Conservation (phyloP, 2,113 vertebrate genomes). For the Lamprologus lemairii region DNA sequence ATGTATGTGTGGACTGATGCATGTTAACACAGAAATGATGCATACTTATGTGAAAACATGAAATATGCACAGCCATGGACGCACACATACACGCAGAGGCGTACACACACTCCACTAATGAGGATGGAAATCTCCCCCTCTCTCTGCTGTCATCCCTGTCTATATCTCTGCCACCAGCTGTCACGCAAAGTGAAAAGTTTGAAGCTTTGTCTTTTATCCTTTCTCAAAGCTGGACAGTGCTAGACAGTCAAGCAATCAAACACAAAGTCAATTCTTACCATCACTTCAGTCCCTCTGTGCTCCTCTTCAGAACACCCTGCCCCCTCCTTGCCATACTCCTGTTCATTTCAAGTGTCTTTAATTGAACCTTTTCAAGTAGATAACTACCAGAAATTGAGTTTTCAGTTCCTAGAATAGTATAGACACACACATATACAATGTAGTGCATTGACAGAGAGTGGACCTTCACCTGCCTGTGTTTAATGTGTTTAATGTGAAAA, state of each 20-base stretch:
- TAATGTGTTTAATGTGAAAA: not conserved
- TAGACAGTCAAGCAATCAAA: slow-evolving; percentile 9
- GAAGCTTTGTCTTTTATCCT: slow-evolving; percentile 37
- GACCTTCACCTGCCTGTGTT: not conserved
- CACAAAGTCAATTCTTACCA: not conserved
- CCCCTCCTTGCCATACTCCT: not conserved
- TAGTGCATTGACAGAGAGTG: not conserved
- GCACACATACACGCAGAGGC: not conserved
- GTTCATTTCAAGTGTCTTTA: not conserved
- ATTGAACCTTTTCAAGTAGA: not conserved
- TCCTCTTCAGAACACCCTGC: not conserved
- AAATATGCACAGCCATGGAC: not conserved
- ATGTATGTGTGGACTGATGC: not conserved
- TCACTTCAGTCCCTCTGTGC: not conserved
- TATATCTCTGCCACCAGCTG: slow-evolving; percentile 29
- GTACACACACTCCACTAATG: slow-evolving; percentile 20
- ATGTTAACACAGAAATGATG: not conserved
- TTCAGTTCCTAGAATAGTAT: not conserved
- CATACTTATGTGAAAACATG: not conserved
- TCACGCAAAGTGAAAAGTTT: slow-evolving; percentile 25
- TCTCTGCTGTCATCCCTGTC: slow-evolving; percentile 22
- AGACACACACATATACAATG: not conserved
- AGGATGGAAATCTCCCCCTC: slow-evolving; percentile 19
- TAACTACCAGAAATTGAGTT: not conserved
- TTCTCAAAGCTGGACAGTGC: not conserved